Base-by-base conservation (phyloP, 1,140 invertebrate genomes). In the Trichogramma pretiosum region DNA sequence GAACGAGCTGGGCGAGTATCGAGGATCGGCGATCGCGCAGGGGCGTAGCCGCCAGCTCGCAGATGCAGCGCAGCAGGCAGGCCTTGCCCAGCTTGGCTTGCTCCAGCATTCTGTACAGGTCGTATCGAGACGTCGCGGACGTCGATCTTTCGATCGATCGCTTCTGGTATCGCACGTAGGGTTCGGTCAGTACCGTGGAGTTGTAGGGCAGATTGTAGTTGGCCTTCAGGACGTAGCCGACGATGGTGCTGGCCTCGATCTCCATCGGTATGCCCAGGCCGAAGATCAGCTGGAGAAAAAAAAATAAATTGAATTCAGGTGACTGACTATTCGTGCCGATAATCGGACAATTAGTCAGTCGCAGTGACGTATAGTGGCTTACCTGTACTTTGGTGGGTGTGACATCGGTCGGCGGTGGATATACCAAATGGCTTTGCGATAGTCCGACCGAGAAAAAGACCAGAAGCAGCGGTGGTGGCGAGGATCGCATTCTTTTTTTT, bases 51-150 rank as follows among this genome's bases (percentile, higher is more conserved):
- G 83, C 79, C 2, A 77, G 76, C 67, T 87, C 84, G 60, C 85
- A 88, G 60, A 88, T 82, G 50, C 79, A 79, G 59, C 79, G 78
- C 33, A 86, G 73, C 37, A 87, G 72, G 65, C 85, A 87, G 49
- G 76, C 73, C 52, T 79, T 75, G 9, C 84, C 84, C 33, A 7
- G 21, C 14, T 74, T 64, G 60, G 73, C 70, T 40, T 73, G 67
- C 54, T 78, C 75, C 32, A 81, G 58, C 34, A 81, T 70, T 65
- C 75, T 76, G 60, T 82, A 82, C 48, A 78, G 72, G 58, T 79
- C 75, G 77, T 78, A 80, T 65, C 80, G 50, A 46, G 17, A 50
- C 34, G 54, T 48, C 22, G 5, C 24, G 22, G 16, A 42, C 37
- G 18, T 24, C 8, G 13, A 23, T 16, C 50, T 46, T 52, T 60